Base-by-base conservation (phyloP, 2,888 invertebrate genomes). In the Steinernema carpocapsae region DNA sequence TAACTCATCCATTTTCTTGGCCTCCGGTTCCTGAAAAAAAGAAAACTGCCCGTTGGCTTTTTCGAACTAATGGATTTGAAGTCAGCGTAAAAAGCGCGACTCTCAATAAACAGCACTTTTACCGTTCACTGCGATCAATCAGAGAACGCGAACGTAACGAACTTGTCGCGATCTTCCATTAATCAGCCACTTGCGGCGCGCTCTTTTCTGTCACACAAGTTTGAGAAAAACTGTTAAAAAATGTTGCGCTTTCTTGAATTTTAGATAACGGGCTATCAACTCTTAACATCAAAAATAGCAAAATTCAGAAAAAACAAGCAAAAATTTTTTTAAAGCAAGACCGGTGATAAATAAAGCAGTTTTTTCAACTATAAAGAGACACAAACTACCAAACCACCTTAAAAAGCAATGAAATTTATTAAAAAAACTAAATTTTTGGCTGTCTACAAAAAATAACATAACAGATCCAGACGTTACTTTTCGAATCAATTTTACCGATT, bases 1-100 rank as follows among this genome's bases (percentile, higher is more conserved):
- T 64, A 32, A 17, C 64, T 64, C 64, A 64, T 64, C 64, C 64
- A 64, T 64, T 29, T 64, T 64, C 64, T 26, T 64, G 12, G 64
- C 14, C 64, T 4, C 1, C 7, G 32, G 17, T 32, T 17, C 26
- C 26, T 56, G 24, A 32, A 64, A 64, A 64, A 64, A 64, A 64
- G 26, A 32, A 64, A 24, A 22, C 52, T 22, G 24, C 19, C 22
- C 1, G 64, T 29, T 29, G 26, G 37, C 12, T 56, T 17, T 6
- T 32, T 2, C 32, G 17, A 37, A 64, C 32, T 64, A 64, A 64
- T 64, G 64, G 64, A 26, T 12, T 64, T 17, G 37, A 64, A 64
- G 26, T 64, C 26, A 17, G 1, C 64, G 64, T 32, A n/a, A 32
- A 17, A 26, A 26, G 64, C 22, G 24, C 64, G 64, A 64, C 14